Evolutionary conservation across 2,797 vertebrate species (phyloP).

Genomic region (Sebastes taczanowskii): DNA sequence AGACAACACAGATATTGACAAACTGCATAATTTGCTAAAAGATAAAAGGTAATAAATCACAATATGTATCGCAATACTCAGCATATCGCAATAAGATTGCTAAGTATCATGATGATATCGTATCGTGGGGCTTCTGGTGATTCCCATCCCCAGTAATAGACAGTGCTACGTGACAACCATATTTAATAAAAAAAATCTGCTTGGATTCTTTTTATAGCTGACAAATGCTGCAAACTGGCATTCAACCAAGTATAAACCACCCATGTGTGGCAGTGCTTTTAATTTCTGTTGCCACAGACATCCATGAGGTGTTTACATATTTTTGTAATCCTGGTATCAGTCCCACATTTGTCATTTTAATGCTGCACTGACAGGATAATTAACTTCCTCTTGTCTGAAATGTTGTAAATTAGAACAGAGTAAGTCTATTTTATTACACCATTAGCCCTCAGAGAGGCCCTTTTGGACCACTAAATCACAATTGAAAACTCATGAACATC

Average conservation of each 20-base stretch:
- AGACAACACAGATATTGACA: not conserved
- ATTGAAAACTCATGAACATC: not conserved
- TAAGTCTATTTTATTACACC: not conserved
- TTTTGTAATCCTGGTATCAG: not conserved
- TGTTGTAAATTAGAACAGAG: not conserved
- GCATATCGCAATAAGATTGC: not conserved
- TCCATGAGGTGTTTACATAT: not conserved
- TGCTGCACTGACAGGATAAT: not conserved
- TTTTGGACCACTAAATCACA: not conserved
- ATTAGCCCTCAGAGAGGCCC: not conserved
- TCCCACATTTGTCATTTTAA: conserved; percentile 4
- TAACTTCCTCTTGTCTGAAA: not conserved
- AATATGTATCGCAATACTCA: not conserved
- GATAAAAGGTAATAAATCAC: not conserved
- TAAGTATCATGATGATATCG: not conserved
- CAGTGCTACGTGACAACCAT: not conserved
- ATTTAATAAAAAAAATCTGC: not conserved
- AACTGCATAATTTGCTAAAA: not conserved
- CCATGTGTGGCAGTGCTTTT: not conserved
- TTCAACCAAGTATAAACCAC: not conserved
- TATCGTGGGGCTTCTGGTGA: not conserved
- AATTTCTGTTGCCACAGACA: not conserved
- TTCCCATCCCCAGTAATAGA: not conserved
- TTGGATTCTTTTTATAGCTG: not conserved
- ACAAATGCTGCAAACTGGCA: conserved; percentile 1